phyloP scores from a whole-genome alignment of 2,113 vertebrate genomes.

The Miniopterus natalensis region DNA sequence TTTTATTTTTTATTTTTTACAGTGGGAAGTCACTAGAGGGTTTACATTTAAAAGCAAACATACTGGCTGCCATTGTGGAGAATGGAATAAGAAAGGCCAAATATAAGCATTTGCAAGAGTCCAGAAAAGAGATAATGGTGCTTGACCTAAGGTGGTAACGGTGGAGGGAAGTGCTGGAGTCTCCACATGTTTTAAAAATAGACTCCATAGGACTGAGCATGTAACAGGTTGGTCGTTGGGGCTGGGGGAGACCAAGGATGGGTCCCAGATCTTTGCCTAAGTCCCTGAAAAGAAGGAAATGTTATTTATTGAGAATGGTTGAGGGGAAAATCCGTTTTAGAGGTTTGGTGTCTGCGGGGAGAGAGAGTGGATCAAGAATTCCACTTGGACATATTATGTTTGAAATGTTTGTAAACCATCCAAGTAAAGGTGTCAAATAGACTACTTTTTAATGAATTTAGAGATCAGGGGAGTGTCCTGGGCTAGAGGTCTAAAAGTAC shows the following conservation, averaged over 20 bases:
- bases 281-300: background rate
- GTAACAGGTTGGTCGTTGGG: background rate
- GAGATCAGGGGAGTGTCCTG: background rate
- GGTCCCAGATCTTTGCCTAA: background rate
- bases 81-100: background rate
- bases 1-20: background rate
- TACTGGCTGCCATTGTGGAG: background rate
- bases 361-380: background rate
- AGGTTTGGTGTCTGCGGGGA: background rate
- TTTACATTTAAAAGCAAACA: background rate
- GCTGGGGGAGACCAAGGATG: background rate
- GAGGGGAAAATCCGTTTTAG: background rate
- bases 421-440: background rate
- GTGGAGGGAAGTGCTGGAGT: background rate
- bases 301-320: background rate
- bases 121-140: background rate
- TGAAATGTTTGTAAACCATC: slow-evolving; percentile 29
- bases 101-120: background rate
- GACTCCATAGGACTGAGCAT: background rate
- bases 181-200: background rate
- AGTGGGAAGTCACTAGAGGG: background rate
- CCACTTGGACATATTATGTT: background rate
- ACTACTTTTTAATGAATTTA: background rate
- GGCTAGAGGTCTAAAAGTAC: slow-evolving; percentile 21
- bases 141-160: background rate